phyloP scores from a whole-genome alignment of 1,140 invertebrate genomes.

The Meteorus sp. region DNA sequence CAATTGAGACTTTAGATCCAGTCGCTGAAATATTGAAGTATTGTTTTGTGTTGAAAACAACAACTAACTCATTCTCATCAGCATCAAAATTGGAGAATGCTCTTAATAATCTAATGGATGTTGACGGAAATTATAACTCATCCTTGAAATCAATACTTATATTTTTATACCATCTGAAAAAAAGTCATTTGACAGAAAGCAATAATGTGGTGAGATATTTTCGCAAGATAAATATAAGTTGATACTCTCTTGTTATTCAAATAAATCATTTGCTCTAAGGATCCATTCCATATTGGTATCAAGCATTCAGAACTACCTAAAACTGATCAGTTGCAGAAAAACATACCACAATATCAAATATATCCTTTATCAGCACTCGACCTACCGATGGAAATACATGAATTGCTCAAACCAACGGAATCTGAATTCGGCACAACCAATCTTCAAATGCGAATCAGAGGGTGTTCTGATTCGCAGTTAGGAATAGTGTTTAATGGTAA shows the following conservation, averaged over 20 bases:
- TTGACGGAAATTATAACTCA: constrained; percentile 25
- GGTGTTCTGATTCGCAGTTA: neutral
- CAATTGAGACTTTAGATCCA: constrained; percentile 39
- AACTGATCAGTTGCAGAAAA: constrained; percentile 20
- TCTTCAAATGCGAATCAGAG: constrained; percentile 2
- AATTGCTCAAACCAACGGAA: constrained; percentile 31
- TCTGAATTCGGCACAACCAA: constrained; percentile 16
- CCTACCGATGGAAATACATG: constrained; percentile 45
- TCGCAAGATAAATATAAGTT: constrained; percentile 28
- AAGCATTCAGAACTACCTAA: constrained; percentile 43
- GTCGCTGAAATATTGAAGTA: constrained; percentile 48
- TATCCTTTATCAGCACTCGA: constrained; percentile 48
- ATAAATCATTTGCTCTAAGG: constrained; percentile 32
- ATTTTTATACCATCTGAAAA: constrained; percentile 46
- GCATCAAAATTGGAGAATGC: constrained; percentile 43
- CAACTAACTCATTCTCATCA: constrained; percentile 30
- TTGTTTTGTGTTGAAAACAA: constrained; percentile 40
- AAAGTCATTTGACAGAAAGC: too few species aligned
- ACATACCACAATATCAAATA: constrained; percentile 41
- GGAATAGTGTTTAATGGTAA: too few species aligned
- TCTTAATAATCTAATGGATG: constrained; percentile 32
- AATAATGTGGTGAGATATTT: too few species aligned
- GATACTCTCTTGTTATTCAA: constrained; percentile 29
- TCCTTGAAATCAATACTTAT: constrained; percentile 33
- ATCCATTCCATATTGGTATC: constrained; percentile 47